Conservation (phyloP, 2,113 vertebrate species). For the Scopus umbretta region DNA sequence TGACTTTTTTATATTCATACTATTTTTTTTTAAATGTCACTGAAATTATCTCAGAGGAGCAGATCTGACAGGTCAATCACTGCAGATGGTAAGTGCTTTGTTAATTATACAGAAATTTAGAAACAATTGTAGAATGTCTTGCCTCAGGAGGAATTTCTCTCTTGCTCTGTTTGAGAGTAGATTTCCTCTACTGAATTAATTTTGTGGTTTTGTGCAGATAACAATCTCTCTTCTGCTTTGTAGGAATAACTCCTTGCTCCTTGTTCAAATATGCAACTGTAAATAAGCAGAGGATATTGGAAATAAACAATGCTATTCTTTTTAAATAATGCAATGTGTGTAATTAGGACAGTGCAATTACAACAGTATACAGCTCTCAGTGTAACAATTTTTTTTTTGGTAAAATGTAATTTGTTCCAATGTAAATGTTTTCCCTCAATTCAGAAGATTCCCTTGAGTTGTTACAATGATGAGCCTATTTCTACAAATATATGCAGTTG, state of each 20-base stretch:
- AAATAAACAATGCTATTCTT: slow-evolving; percentile 74
- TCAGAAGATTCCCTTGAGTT: slow-evolving; percentile 76
- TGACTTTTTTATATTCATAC: slow-evolving; percentile 64
- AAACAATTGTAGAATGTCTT: slow-evolving; percentile 77
- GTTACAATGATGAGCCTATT: slow-evolving; percentile 70
- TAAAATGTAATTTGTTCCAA: slow-evolving; percentile 78
- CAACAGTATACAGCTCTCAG: slow-evolving; percentile 71
- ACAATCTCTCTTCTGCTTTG: slow-evolving; percentile 67
- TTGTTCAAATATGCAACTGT: slow-evolving; percentile 78
- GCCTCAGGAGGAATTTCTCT: slow-evolving; percentile 77
- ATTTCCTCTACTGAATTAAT: slow-evolving; percentile 73
- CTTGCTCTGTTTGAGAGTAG: slow-evolving; percentile 64
- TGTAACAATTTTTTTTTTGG: slow-evolving; percentile 77
- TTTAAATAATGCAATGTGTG: slow-evolving; percentile 73
- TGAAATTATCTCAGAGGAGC: slow-evolving; percentile 77
- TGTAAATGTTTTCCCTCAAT: slow-evolving; percentile 78
- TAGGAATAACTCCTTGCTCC: slow-evolving; percentile 70
- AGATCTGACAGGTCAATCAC: slow-evolving; percentile 77
- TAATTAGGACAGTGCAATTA: slow-evolving; percentile 78
- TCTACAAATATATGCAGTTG: slow-evolving; percentile 54
- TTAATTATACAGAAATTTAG: slow-evolving; percentile 81
- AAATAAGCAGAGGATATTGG: slow-evolving; percentile 77
- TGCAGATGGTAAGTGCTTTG: slow-evolving; percentile 78
- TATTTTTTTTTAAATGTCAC: slow-evolving; percentile 68
- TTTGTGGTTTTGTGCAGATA: slow-evolving; percentile 72